Evolutionary conservation across 2,113 vertebrate genomes (phyloP).

Genomic region (Haliaeetus leucogaster): DNA sequence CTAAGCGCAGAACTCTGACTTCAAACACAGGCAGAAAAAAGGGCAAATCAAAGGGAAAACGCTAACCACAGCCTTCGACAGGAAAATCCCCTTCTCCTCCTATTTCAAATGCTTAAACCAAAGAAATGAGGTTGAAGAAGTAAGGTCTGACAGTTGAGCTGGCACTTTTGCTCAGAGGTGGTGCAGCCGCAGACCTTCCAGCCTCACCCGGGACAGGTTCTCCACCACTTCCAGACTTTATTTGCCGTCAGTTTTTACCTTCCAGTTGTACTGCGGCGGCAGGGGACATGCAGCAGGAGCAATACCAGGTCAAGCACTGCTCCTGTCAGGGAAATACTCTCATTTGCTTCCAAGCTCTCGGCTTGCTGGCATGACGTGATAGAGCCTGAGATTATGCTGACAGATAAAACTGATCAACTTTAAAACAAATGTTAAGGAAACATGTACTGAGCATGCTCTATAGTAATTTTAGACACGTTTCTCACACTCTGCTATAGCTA

Average conservation of each 20-base stretch:
- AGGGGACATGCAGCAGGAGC: background rate
- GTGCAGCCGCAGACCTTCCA: background rate
- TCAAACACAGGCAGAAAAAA: background rate
- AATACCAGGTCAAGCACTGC: background rate
- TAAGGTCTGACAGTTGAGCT: background rate
- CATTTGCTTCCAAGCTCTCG: background rate
- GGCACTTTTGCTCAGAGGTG: background rate
- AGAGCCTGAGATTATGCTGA: too few species aligned
- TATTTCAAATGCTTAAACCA: background rate
- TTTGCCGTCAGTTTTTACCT: background rate
- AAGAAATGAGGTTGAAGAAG: background rate
- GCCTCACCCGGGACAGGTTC: too few species aligned
- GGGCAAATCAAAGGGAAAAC: background rate
- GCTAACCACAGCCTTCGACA: too few species aligned
- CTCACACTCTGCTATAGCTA: background rate
- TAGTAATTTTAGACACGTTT: background rate
- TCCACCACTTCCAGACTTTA: background rate
- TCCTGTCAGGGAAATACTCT: background rate
- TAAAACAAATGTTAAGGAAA: background rate
- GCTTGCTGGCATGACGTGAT: background rate
- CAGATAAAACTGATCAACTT: background rate
- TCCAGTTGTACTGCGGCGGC: fast-evolving
- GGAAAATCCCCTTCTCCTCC: background rate
- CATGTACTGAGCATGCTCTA: fast-evolving
- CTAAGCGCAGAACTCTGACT: background rate